Conservation (phyloP, 1,140 invertebrate species). For the Phocides pigmalion region DNA sequence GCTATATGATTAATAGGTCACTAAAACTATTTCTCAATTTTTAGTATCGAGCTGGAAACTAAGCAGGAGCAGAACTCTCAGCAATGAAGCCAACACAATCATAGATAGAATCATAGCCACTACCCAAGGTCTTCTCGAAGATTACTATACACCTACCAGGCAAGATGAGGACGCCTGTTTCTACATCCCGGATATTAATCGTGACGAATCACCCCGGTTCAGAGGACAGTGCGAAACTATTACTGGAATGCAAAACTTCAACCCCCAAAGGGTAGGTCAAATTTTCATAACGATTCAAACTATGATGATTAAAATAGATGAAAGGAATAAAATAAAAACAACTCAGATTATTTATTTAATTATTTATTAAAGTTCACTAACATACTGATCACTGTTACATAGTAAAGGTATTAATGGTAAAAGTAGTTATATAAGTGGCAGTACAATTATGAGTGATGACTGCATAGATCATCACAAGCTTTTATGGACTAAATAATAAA, state of each 20-base stretch:
- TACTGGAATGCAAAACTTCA: constrained; percentile 54
- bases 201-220: constrained; percentile 48
- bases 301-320: no score
- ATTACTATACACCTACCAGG: constrained; percentile 55
- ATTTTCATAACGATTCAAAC: background rate
- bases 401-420: no score
- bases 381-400: no score
- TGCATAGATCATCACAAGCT: no score
- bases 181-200: constrained; percentile 58
- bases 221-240: constrained; percentile 62
- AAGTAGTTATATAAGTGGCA: no score
- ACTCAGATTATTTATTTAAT: no score
- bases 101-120: constrained; percentile 50
- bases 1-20: no score
- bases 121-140: constrained; percentile 60
- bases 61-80: constrained; percentile 51
- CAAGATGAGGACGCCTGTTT: constrained; percentile 65
- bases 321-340: no score
- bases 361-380: no score
- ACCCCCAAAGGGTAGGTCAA: constrained; percentile 55
- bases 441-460: no score
- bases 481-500: no score
- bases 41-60: constrained; percentile 72
- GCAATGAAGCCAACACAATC: constrained; percentile 35
- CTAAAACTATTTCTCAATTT: no score